Evolutionary conservation across 1,140 invertebrate species (phyloP), one percentile per base, ranked within the genome.

Genomic region (Parasteatoda tepidariorum): DNA sequence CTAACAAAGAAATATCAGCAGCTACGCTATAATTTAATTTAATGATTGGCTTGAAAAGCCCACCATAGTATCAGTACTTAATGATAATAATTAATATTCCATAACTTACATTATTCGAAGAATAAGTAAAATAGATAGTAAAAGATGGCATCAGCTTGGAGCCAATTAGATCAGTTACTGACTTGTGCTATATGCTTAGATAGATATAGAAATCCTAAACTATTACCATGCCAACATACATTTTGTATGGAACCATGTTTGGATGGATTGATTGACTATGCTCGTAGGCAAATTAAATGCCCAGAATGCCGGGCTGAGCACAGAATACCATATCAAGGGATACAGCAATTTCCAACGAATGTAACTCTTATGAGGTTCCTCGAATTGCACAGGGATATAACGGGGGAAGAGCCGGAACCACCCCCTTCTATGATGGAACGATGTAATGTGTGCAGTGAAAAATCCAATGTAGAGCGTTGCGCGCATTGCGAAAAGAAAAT

Each of bases 181-280:
- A 98, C 97, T 78, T 99, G 98, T 91, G 95, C 97, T 88, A 97
- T 99, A 87, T 99, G 98, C 89, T 90, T 99, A 88, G 98, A 99
- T 90, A 92, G 97, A 86, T 99, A 96, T 90, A 92, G 96, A 87
- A 97, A 97, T 90, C 98, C 98, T 34, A 99, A 99, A 91, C 91
- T 99, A 86, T 90, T 99, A 87, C 98, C 98, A 93, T 99, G 98
- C 89, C 98, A 99, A 91, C 98, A 99, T 92, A 99, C 97, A 85
- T 99, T 98, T 90, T 99, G 98, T 89, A 96, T 98, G 93, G 96
- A 97, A 87, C 97, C 97, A 38, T 99, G 97, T 90, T 95, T 98
- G 93, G 97, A 98, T 90, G 96, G 96, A 74, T 92, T 98, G 55
- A 95, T 97, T 86, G 97, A 98, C 91, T 97, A 98, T 88, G 95